A percentile compares a stretch with the other conserved stretches of the same genome.
phyloP scores from a whole-genome alignment of 2,888 invertebrate species.

The Nezara viridula region DNA sequence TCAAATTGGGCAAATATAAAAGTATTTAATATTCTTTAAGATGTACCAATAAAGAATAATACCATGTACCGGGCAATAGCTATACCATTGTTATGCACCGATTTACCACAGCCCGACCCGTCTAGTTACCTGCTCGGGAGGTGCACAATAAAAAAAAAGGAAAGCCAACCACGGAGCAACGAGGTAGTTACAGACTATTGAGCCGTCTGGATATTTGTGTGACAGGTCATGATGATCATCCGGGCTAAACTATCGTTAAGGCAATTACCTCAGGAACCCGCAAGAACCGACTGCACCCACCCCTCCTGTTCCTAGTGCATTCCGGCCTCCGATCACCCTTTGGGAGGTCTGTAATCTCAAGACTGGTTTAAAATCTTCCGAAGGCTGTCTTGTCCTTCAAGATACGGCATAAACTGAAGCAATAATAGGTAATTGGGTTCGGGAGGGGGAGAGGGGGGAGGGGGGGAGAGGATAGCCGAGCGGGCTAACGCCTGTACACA shows the following conservation, averaged over 20 bases:
- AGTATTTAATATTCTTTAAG: no score
- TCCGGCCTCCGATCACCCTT: background rate
- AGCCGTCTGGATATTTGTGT: conserved; percentile 32
- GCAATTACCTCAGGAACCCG: background rate
- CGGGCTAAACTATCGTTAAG: conserved; percentile 12
- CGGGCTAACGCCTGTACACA: no score
- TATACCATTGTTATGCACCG: background rate
- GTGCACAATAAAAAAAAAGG: background rate
- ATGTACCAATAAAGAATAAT: background rate
- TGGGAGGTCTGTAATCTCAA: background rate
- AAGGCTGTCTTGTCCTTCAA: background rate
- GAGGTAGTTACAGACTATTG: conserved; percentile 23
- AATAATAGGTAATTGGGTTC: no score
- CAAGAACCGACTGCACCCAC: background rate
- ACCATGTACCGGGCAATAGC: background rate
- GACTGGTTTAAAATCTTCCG: background rate
- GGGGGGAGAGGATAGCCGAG: no score
- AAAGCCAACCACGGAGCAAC: background rate
- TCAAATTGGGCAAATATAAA: no score
- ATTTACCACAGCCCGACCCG: background rate
- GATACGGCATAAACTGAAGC: background rate
- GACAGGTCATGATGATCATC: background rate
- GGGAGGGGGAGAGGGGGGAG: background rate
- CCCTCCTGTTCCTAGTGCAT: background rate
- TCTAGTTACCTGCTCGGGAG: background rate